phyloP scores from a whole-genome alignment of 2,797 vertebrate genomes.

The Myioborus miniatus region DNA sequence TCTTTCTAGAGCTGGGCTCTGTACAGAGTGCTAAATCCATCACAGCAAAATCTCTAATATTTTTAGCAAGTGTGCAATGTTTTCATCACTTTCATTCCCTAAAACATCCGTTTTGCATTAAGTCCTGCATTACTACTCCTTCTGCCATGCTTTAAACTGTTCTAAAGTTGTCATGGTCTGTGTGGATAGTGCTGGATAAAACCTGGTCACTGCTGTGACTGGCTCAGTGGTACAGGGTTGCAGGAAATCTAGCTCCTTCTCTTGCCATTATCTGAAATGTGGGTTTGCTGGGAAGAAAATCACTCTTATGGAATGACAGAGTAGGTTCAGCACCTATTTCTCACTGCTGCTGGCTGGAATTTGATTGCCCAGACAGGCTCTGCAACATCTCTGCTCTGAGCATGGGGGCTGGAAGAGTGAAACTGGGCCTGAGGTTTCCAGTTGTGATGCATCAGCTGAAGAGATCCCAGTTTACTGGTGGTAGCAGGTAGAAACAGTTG shows the following conservation, averaged over 20 bases:
- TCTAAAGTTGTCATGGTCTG: not conserved
- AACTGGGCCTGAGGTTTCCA: not conserved
- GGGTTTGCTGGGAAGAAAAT: not conserved
- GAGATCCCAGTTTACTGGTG: not conserved
- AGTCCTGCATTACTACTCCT: not conserved
- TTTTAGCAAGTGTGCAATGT: not conserved
- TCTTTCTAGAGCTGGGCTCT: not conserved
- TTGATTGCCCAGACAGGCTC: rapidly evolving
- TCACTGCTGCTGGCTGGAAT: not conserved
- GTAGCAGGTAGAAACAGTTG: not conserved
- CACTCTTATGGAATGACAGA: not conserved
- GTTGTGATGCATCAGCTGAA: not conserved
- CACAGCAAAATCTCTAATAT: not conserved
- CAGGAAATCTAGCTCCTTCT: not conserved
- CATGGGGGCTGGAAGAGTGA: rapidly evolving
- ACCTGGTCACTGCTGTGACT: not conserved
- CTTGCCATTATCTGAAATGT: not conserved
- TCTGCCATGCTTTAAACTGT: not conserved
- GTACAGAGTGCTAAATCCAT: not conserved
- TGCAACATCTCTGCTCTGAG: rapidly evolving
- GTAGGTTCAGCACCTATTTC: not conserved
- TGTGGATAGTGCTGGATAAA: not conserved
- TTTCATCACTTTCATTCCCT: not conserved
- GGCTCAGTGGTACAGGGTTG: not conserved
- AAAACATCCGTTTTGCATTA: not conserved